These are phyloP conservation scores for Panagrolaimus sp. DNA, from an alignment of 1,140 invertebrate species.

Conservation along the genomic window DNA sequence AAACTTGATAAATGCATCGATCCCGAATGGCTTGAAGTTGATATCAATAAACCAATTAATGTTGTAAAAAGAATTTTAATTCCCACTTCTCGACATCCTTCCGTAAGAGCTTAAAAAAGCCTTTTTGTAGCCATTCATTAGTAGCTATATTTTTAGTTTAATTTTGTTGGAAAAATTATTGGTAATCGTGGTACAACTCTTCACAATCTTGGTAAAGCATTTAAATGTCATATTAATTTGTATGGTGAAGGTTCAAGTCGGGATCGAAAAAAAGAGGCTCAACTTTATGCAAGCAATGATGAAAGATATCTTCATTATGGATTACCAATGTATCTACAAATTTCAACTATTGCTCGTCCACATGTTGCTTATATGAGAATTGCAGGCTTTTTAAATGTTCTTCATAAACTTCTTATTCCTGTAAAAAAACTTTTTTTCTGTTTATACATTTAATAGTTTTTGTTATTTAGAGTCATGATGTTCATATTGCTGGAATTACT, in stretches of 20 bases:
- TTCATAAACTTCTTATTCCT: conserved; percentile 11
- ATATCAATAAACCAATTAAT: conserved; percentile 41
- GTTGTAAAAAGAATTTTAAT: conserved; percentile 26
- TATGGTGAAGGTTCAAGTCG: conserved; percentile 14
- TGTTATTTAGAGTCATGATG: background rate
- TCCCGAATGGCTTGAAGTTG: conserved; percentile 46
- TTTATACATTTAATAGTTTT: background rate
- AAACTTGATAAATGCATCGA: conserved; percentile 24
- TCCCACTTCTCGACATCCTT: conserved; percentile 42
- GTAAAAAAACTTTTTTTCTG: conserved; percentile 15
- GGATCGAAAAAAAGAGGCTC: conserved; percentile 13
- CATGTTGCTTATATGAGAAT: conserved; percentile 24
- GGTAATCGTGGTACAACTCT: conserved; percentile 68
- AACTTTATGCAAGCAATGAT: conserved; percentile 13
- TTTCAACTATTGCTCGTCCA: conserved; percentile 19
- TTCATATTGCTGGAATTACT: conserved; percentile 7
- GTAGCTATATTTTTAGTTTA: background rate
- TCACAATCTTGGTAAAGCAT: conserved; percentile 19
- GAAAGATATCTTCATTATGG: conserved; percentile 16
- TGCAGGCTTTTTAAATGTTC: conserved; percentile 17
- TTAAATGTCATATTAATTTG: conserved; percentile 19
- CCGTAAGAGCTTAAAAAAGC: conserved; percentile 14
- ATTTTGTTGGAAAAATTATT: conserved; percentile 65
- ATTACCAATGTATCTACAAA: conserved; percentile 16
- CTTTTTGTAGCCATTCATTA: background rate